These are phyloP conservation scores for Melanotaenia pygmaea DNA, from an alignment of 2,797 vertebrate species.

Conservation along the genomic window DNA sequence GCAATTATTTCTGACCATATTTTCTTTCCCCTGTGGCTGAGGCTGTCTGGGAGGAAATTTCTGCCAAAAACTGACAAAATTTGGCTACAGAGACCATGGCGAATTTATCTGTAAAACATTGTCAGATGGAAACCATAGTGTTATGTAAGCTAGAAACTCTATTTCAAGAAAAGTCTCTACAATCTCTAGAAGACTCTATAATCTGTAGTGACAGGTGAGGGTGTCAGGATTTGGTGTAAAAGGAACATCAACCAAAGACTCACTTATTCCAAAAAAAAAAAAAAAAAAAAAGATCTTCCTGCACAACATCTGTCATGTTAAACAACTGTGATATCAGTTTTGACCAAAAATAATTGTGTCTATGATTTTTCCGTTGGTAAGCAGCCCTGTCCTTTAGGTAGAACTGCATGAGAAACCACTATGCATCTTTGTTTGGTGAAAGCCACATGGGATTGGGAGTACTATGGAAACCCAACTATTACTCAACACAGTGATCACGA, in stretches of 20 bases:
- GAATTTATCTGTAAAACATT: neutral
- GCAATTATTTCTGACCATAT: slow-evolving; percentile 16
- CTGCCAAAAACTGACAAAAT: slow-evolving; percentile 5
- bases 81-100: neutral
- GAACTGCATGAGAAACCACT: neutral
- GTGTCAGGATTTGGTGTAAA: neutral
- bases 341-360: no score
- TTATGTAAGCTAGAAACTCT: neutral
- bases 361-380: no score
- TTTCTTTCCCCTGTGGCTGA: slow-evolving; percentile 5
- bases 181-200: neutral
- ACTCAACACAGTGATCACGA: neutral
- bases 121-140: neutral
- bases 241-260: neutral
- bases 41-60: neutral
- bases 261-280: neutral
- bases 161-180: neutral
- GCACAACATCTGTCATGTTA: neutral
- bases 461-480: neutral
- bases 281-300: neutral
- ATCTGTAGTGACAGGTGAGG: neutral
- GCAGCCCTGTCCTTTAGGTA: neutral
- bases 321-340: neutral
- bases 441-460: neutral
- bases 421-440: neutral